Evolutionary conservation across 1,140 invertebrate species (phyloP).

Genomic region (Halyomorpha halys): DNA sequence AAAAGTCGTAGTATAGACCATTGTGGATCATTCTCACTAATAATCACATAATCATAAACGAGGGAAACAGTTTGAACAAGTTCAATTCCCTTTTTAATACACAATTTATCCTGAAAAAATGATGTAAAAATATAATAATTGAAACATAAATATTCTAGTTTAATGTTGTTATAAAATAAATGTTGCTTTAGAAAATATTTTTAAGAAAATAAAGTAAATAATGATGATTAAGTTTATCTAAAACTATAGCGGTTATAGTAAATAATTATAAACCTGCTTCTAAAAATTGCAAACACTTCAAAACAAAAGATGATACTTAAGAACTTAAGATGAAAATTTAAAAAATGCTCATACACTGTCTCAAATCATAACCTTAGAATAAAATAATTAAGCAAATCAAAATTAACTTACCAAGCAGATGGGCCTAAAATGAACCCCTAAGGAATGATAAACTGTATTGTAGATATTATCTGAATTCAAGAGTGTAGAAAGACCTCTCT

Average conservation of each 20-base stretch:
- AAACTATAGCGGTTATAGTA: no score
- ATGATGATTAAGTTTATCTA: no score
- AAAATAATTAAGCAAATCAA: no score
- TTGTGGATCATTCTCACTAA: constrained; percentile 47
- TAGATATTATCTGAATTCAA: constrained; percentile 86
- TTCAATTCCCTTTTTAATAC: constrained; percentile 56
- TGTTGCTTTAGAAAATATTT: no score
- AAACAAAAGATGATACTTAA: no score
- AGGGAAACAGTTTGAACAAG: constrained; percentile 73
- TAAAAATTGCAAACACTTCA: no score
- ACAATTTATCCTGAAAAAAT: constrained; percentile 43
- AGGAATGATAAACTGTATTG: constrained; percentile 86
- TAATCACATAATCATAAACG: constrained; percentile 67
- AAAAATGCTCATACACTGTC: no score
- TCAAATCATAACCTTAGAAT: no score
- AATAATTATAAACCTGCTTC: no score
- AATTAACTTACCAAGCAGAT: constrained; percentile 53
- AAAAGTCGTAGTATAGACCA: constrained; percentile 83
- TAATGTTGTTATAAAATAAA: neutral
- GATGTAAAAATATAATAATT: constrained; percentile 19
- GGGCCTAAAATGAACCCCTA: constrained; percentile 73
- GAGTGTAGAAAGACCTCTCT: constrained; percentile 71
- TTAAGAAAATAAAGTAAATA: no score
- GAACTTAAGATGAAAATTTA: no score
- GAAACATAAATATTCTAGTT: constrained; percentile 9